Base-by-base conservation (phyloP, 1,140 invertebrate species). In the Drosophila navojoa region DNA sequence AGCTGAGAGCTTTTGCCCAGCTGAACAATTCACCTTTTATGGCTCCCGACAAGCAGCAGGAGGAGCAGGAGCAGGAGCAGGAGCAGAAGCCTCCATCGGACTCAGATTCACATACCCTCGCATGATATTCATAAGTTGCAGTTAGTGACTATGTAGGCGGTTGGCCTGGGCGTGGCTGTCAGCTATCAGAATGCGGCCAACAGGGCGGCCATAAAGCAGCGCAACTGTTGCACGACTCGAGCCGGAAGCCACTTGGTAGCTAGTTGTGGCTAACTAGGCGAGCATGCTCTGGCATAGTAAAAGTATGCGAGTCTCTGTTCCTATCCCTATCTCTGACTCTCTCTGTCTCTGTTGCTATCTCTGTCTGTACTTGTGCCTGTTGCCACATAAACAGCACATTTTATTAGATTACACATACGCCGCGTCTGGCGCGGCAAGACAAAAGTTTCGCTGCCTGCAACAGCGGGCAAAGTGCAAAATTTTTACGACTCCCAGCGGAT, bases 401-500 rank as follows among this genome's bases (percentile, higher is more conserved):
- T 89, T 89, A 89, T 89, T 89, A 89, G 85, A 89, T 89, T 89
- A 89, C 84, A 90, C 80, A 84, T 77, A 89, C 79, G 85, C 84
- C 76, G 68, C 52, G 78, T 79, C 59, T 64, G 53, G 58, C 62
- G 44, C 64, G 59, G 52, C 47, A 61, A 60, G 76, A 61, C 53
- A 63, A 77, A 71, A 69, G 68, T 66, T 78, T 55, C 64, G 52
- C 60, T 45, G 35, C 42, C 71, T 70, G 61, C 64, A 71, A 58
- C 79, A 64, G 62, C 62, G 63, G 77, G 79, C 71, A 81, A 84
- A 89, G 84, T 90, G 85, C 84, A 89, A 89, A 90, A 84, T 84
- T 89, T 89, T 89, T 89, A 89, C 62, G 85, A 89, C 84, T 89
- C 84, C 84, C 84, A 90, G 49, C 74, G 84, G 84, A 89, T 90